phyloP scores from a whole-genome alignment of 2,113 vertebrate genomes.

The Phalacrocorax brasilianus region DNA sequence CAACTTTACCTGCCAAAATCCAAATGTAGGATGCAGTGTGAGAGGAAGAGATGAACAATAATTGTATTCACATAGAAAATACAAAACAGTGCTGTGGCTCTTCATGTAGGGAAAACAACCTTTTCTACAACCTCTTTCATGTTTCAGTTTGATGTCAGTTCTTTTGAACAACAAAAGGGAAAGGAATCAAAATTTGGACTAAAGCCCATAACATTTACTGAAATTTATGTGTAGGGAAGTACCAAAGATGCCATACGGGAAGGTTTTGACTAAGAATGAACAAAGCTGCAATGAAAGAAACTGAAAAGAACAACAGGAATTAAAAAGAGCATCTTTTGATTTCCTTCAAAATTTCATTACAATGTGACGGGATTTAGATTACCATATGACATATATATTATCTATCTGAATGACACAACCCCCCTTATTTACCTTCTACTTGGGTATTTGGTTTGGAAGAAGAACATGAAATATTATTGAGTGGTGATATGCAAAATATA shows the following conservation, averaged over 20 bases:
- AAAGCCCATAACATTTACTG: not conserved
- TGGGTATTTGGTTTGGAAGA: slow-evolving; percentile 5
- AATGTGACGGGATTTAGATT: not conserved
- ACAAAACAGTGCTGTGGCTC: not conserved
- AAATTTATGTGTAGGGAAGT: not conserved
- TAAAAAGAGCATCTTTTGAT: not conserved
- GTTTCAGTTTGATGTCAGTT: slow-evolving; percentile 18
- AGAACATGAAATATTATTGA: not conserved
- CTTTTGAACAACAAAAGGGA: slow-evolving; percentile 40
- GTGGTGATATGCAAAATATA: not conserved
- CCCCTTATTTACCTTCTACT: not conserved
- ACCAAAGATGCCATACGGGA: not conserved
- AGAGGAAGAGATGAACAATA: not conserved
- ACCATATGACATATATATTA: not conserved
- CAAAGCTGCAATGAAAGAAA: not conserved
- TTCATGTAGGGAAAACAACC: not conserved
- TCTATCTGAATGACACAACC: not conserved
- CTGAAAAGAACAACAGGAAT: not conserved
- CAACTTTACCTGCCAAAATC: not conserved
- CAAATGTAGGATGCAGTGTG: not conserved
- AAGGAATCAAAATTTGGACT: slow-evolving; percentile 8
- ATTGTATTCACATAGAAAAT: not conserved
- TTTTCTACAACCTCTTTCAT: slow-evolving; percentile 18
- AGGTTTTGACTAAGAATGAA: not conserved
- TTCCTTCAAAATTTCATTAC: not conserved